These are phyloP conservation scores for Argya squamiceps DNA, from an alignment of 2,797 vertebrate species.

Conservation along the genomic window DNA sequence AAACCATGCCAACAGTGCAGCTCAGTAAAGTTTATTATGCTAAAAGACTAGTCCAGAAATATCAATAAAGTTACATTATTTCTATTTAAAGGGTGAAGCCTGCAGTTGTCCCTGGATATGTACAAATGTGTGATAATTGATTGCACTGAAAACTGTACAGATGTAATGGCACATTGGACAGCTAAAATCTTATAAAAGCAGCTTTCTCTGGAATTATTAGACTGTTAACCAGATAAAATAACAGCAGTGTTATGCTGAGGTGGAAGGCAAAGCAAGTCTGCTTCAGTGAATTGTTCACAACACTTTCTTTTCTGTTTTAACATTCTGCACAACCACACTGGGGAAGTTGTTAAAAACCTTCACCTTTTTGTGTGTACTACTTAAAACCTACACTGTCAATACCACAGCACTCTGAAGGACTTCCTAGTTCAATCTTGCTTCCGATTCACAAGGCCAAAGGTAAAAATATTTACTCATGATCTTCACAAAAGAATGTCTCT, in stretches of 20 bases:
- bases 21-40: background rate
- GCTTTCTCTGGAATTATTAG: background rate
- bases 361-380: background rate
- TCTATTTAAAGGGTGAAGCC: background rate
- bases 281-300: background rate
- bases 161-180: fast-evolving
- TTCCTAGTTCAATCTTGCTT: background rate
- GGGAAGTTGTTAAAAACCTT: background rate
- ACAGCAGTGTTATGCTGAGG: background rate
- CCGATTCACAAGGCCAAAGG: background rate
- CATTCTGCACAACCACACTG: background rate
- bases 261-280: background rate
- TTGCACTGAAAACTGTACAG: background rate
- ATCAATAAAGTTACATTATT: background rate
- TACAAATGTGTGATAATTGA: background rate
- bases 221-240: background rate
- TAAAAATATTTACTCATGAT: background rate
- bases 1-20: background rate
- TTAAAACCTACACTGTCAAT: background rate
- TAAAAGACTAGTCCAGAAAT: background rate
- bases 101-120: background rate
- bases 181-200: background rate
- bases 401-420: background rate
- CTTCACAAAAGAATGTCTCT: background rate
- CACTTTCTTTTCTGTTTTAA: background rate